These are phyloP conservation scores for Gobiocypris rarus DNA, from an alignment of 2,113 vertebrate genomes.

Conservation along the genomic window DNA sequence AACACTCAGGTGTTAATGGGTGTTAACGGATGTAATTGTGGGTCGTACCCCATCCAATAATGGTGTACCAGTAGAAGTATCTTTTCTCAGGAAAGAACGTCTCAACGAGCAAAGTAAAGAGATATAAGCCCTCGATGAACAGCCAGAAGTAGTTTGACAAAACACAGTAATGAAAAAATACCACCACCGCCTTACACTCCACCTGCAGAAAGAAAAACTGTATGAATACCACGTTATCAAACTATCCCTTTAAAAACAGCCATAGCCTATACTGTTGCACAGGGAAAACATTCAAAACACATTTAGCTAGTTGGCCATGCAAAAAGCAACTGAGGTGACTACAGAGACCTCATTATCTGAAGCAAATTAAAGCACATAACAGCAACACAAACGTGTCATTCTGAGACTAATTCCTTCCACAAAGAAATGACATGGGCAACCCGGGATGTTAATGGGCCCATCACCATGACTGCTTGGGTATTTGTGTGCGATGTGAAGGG, in stretches of 20 bases:
- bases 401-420: slow-evolving; percentile 36
- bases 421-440: slow-evolving; percentile 24
- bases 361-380: slow-evolving; percentile 28
- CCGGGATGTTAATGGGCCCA: slow-evolving; percentile 31
- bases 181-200: slow-evolving; percentile 94
- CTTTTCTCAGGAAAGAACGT: slow-evolving; percentile 97
- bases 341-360: slow-evolving; percentile 42
- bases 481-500: slow-evolving; percentile 7
- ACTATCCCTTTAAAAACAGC: not conserved
- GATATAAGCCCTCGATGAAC: slow-evolving; percentile 96
- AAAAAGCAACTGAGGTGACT: slow-evolving; percentile 26
- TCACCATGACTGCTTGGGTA: slow-evolving; percentile 24
- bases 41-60: slow-evolving; percentile 79
- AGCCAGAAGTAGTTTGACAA: slow-evolving; percentile 99
- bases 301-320: slow-evolving; percentile 12
- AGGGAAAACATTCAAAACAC: slow-evolving; percentile 1
- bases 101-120: slow-evolving; percentile 95
- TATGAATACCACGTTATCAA: not conserved
- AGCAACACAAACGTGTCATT: slow-evolving; percentile 12
- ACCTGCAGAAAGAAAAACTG: slow-evolving; percentile 74
- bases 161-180: slow-evolving; percentile 98
- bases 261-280: not conserved
- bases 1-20: too few species aligned
- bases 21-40: not conserved
- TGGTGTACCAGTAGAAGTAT: slow-evolving; percentile 96